Base-by-base conservation (phyloP, 2,113 vertebrate genomes). In the Jacana jacana region DNA sequence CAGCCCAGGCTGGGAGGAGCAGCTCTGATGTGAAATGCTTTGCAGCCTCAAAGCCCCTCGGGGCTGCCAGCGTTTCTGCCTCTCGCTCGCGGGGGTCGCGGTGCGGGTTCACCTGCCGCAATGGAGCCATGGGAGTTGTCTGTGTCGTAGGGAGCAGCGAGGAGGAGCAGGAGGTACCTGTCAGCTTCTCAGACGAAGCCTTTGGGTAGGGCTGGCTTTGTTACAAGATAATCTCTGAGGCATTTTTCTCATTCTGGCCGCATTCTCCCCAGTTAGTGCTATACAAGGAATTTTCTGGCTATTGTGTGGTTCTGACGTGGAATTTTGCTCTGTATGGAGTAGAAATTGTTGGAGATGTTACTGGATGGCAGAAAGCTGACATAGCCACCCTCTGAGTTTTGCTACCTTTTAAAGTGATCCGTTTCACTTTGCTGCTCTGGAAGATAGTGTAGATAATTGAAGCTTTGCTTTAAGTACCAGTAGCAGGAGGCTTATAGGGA, bases 111-210 rank as follows among this genome's bases (percentile, higher is more conserved):
- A 93, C 93, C 91, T 86, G 86, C 57, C 37, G 83, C 42, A 2
- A 1, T 1, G 54, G 40, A 54, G 55, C 39, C 4, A 0, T 2
- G 9, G 7, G 7, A 2, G 4, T 2, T 60, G 55, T 49, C 46
- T 3, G 0, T 14, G 37, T 13, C 31, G 28, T 16, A 0, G 0
- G 0, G 20, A 22, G 20, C 4, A 39, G 46, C 10, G 7, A 37
- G 33, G 81, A 44, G 5, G 4, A 54, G 65, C 10, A 1, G 48
- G 23, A 48, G 25, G 60, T 27, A 72, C 5, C 17, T n/a, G 16
- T 17, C 31, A 3, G 9, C 48, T 73, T 44, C 54, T 73, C 0
- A 0, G 3, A 3, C 15, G 1, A 0, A 90, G 68, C 58, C 27
- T 49, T 81, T 69, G 28, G 9, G 13, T 25, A 19, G 31, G 58